Evolutionary conservation across 2,888 invertebrate species (phyloP), one percentile per base, ranked within the genome.

Genomic region (Megaustenia siamemsis): DNA sequence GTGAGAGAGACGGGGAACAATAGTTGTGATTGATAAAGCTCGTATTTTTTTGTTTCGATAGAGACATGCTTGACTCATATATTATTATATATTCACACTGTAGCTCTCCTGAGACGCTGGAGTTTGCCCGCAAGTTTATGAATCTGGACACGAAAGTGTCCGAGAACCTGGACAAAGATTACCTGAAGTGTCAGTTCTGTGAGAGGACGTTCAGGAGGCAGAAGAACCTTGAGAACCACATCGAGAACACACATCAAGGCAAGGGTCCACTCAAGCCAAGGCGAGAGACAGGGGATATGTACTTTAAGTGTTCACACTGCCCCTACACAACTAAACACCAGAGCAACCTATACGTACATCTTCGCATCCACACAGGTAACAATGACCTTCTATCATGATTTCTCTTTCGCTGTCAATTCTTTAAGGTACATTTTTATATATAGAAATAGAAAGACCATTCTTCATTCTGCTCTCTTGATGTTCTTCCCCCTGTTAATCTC

Each of bases 271-370:
- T 88, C 43, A 86, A 90, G 68, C 89, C 90, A 43, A 63, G 86
- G 18, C 90, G 91, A 77, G 86, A 90, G 12, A 86, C 85, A 3
- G 86, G 69, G 32, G 93, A 93, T 83, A 93, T 93, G 92, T 93
- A 94, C 87, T 93, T 94, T 88, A 93, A 93, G 88, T 94, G 94
- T 85, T 93, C 93, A 18, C 93, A 93, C 87, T 94, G 94, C 87
- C 91, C 93, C 21, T 94, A 94, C 88, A 93, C 93, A 63, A 94
- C 94, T 43, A 93, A 93, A 86, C 85, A 94, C 86, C 93, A 94
- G 88, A 94, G 93, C 88, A 94, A 94, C 86, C 89, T 94, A 84
- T 93, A 93, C 86, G 93, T 94, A 8, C 94, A 94, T 88, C 90
- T 93, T 8, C 84, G 94, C 53, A 93, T 93, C n/a, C 94, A 94